Evolutionary conservation across 2,113 vertebrate genomes (phyloP).

Genomic region (Lepidiolamprologus cunningtoni): DNA sequence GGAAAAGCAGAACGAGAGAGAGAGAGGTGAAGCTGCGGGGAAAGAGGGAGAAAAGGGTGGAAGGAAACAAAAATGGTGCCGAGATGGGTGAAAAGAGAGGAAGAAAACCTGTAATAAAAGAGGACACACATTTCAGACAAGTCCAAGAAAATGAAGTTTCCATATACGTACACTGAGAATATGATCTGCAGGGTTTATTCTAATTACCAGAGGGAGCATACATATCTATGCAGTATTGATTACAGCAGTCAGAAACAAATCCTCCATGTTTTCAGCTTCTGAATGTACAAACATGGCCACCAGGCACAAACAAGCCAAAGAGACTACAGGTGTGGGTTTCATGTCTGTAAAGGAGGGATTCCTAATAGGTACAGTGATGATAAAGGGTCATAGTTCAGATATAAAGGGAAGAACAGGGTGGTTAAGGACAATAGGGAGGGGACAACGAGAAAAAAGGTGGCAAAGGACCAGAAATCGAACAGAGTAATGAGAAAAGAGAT

Average conservation of each 20-base stretch:
- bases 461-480: neutral
- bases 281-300: neutral
- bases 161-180: neutral
- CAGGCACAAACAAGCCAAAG: neutral
- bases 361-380: neutral
- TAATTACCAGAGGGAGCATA: neutral
- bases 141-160: fast-evolving
- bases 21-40: neutral
- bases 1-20: neutral
- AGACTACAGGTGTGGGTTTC: neutral
- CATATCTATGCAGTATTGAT: neutral
- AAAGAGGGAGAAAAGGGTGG: neutral
- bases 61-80: neutral
- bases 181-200: neutral
- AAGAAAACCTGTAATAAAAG: fast-evolving
- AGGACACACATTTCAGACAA: neutral
- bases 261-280: neutral
- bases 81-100: neutral
- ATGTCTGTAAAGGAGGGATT: neutral
- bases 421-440: neutral
- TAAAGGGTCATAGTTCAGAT: neutral
- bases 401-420: neutral
- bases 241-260: neutral
- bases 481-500: neutral
- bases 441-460: neutral